Conservation (phyloP, 2,797 vertebrate species). For the Vireo griseus region DNA sequence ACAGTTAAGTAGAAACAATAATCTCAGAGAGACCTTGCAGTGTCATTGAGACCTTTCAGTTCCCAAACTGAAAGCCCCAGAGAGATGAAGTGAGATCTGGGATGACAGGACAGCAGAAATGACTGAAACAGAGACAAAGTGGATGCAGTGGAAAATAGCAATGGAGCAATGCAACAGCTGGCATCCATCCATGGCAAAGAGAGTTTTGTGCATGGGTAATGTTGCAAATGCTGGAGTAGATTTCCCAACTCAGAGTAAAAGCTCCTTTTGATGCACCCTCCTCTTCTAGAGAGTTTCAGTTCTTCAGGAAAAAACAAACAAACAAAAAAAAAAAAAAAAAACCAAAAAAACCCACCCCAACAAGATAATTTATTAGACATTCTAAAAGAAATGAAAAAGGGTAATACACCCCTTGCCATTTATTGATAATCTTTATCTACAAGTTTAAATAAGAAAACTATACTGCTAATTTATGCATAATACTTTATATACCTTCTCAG, state of each 20-base stretch:
- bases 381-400: background rate
- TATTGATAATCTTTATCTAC: background rate
- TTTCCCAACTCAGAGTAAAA: background rate
- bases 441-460: background rate
- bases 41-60: background rate
- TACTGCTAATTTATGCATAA: background rate
- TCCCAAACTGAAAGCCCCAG: background rate
- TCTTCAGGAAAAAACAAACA: background rate
- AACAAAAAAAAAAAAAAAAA: too few relatives aligned
- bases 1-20: background rate
- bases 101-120: background rate
- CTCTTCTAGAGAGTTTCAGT: background rate
- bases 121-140: background rate
- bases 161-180: background rate
- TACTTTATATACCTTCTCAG: background rate
- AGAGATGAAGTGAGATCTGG: background rate
- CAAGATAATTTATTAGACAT: background rate
- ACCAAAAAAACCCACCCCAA: too few relatives aligned
- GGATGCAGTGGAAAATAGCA: background rate
- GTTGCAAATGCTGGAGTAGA: background rate
- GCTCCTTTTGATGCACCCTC: accelerated
- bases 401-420: background rate
- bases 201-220: background rate
- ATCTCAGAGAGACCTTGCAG: background rate
- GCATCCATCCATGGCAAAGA: background rate